These are phyloP conservation scores for Chloromyia formosa DNA, from an alignment of 2,888 invertebrate species.

Conservation along the genomic window DNA sequence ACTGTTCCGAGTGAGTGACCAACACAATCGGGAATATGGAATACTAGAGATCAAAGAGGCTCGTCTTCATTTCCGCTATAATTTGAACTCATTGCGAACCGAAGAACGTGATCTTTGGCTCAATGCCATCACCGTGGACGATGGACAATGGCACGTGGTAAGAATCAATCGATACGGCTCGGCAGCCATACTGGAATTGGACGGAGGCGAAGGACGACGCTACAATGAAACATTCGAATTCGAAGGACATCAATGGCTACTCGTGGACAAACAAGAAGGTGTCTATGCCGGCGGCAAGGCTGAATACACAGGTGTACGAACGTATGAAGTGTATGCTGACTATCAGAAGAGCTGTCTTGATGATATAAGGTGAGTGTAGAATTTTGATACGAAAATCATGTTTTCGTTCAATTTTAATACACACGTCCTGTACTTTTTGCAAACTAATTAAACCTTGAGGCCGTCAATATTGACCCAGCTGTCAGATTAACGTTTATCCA, in stretches of 20 bases:
- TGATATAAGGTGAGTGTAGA: constrained; percentile 65
- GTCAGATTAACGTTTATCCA: too few species aligned
- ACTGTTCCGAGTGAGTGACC: constrained; percentile 91
- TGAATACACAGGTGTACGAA: constrained; percentile 91
- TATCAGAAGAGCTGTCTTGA: constrained; percentile 87
- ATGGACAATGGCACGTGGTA: constrained; percentile 97
- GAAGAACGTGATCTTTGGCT: constrained; percentile 92
- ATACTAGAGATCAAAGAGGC: constrained; percentile 92
- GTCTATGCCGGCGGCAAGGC: constrained; percentile 96
- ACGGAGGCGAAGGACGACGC: constrained; percentile 92
- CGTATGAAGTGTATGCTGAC: constrained; percentile 93
- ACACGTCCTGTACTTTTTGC: too few species aligned
- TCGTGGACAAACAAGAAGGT: constrained; percentile 93
- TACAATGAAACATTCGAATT: constrained; percentile 93
- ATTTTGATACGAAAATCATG: neutral
- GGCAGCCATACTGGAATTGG: constrained; percentile 89
- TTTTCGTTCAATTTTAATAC: too few species aligned
- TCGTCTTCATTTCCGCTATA: constrained; percentile 88
- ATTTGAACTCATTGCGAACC: constrained; percentile 88
- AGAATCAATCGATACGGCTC: constrained; percentile 91
- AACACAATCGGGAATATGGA: constrained; percentile 93
- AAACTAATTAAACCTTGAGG: too few species aligned
- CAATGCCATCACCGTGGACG: constrained; percentile 88
- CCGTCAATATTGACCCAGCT: too few species aligned
- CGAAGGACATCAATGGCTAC: constrained; percentile 89